Conservation (phyloP, 1,140 invertebrate genomes). For the Heterodera carotae region DNA sequence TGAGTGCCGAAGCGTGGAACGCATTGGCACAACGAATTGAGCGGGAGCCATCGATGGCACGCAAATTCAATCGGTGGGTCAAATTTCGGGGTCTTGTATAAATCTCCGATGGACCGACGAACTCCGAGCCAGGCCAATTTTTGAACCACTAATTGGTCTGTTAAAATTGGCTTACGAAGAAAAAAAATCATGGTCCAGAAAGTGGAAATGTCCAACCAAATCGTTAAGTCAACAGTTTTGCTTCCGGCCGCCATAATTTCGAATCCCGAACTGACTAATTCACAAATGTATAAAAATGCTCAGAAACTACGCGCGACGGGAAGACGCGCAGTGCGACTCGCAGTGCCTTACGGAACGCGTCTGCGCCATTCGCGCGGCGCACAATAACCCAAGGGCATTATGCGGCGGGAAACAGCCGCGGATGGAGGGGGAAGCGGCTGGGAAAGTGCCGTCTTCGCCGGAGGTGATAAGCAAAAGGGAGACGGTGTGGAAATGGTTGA, state of each 20-base stretch:
- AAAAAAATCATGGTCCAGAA: background rate
- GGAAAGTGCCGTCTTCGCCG: background rate
- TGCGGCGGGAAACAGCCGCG: slow-evolving; percentile 31
- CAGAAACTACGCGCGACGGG: slow-evolving; percentile 57
- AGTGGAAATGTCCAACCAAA: background rate
- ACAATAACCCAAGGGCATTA: slow-evolving; percentile 56
- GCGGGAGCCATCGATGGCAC: background rate
- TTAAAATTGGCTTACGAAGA: background rate
- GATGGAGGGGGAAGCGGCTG: background rate
- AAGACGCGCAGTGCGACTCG: slow-evolving; percentile 41
- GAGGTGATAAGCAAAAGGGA: too few relatives aligned
- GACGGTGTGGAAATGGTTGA: background rate
- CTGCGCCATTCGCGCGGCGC: slow-evolving; percentile 54
- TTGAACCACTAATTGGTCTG: background rate
- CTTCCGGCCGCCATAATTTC: background rate
- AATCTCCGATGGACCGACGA: too few relatives aligned
- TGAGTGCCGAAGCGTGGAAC: slow-evolving; percentile 56
- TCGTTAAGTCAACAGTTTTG: background rate
- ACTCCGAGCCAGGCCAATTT: background rate
- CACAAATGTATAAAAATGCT: slow-evolving; percentile 1
- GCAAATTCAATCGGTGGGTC: slow-evolving; percentile 26
- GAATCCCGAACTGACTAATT: too few relatives aligned
- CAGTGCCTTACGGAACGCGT: slow-evolving; percentile 50
- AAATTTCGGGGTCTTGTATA: background rate
- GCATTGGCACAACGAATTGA: slow-evolving; percentile 38